Evolutionary conservation across 2,888 invertebrate species (phyloP).

Genomic region (Ichneumoninae sp.): DNA sequence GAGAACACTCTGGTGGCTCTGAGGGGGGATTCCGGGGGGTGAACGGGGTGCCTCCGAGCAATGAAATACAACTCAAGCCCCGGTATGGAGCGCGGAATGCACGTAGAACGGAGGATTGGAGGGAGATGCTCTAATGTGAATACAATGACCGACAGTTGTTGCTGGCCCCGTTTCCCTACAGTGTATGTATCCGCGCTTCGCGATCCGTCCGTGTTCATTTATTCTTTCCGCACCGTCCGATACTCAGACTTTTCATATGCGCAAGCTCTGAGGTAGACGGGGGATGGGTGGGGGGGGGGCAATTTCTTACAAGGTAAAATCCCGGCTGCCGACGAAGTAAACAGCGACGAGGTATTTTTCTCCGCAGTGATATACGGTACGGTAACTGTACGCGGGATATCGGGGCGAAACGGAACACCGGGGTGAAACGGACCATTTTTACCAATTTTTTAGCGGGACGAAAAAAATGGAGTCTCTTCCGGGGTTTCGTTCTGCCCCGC

Average conservation of each 20-base stretch:
- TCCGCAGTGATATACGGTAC: conserved; percentile 19
- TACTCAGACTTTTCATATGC: conserved; percentile 3
- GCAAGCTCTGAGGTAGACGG: not conserved
- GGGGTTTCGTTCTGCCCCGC: not conserved
- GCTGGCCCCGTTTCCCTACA: conserved; percentile 52
- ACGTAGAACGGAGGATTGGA: conserved; percentile 45
- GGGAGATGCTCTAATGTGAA: conserved; percentile 75
- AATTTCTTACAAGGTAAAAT: conserved; percentile 29
- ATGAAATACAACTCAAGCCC: conserved; percentile 75
- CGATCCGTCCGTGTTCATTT: conserved; percentile 10
- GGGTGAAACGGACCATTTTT: not conserved
- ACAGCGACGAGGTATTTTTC: conserved; percentile 19
- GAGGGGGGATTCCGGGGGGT: conserved; percentile 17
- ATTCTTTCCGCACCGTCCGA: not conserved
- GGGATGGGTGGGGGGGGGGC: not conserved
- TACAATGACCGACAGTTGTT: conserved; percentile 79
- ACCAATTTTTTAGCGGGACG: not conserved
- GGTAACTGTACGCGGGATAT: not conserved
- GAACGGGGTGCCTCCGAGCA: conserved; percentile 26
- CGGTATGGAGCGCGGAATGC: conserved; percentile 47
- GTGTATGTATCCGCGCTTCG: not conserved
- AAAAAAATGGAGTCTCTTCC: not conserved
- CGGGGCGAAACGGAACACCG: not conserved
- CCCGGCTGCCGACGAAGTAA: conserved; percentile 28
- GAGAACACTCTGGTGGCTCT: not conserved